Conservation (phyloP, 2,113 vertebrate genomes). For the Labeo catla region DNA sequence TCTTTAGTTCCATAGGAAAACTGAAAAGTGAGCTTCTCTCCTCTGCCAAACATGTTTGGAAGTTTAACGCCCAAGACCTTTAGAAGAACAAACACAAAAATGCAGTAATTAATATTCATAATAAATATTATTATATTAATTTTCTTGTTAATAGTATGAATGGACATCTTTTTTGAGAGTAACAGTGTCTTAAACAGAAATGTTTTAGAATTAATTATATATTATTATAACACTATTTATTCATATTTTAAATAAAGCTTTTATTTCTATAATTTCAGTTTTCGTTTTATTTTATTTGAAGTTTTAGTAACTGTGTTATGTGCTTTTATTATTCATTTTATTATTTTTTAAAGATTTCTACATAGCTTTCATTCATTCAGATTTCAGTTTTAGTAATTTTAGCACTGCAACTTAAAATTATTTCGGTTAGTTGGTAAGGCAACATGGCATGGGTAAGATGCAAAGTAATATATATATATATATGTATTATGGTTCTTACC, state of each 20-base stretch:
- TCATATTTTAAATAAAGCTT: background rate
- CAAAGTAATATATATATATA: background rate
- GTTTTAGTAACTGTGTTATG: no score
- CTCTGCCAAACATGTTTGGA: slow-evolving; percentile 90
- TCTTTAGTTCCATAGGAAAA: slow-evolving; percentile 99
- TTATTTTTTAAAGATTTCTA: background rate
- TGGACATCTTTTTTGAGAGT: background rate
- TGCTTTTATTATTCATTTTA: background rate
- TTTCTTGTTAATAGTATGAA: background rate
- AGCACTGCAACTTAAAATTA: background rate
- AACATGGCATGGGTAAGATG: background rate
- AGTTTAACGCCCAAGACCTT: slow-evolving; percentile 94
- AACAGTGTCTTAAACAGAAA: background rate
- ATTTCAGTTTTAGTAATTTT: background rate
- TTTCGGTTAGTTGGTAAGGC: background rate
- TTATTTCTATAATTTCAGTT: background rate
- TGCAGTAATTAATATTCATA: background rate
- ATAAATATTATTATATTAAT: background rate
- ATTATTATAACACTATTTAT: background rate
- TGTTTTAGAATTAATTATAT: background rate
- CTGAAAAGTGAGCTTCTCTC: slow-evolving; percentile 96
- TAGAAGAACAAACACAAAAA: slow-evolving; percentile 18
- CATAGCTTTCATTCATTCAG: background rate
- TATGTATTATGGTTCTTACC: slow-evolving; percentile 74
- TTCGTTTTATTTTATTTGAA: background rate